A percentile compares a stretch with the other conserved stretches of the same genome.
Evolutionary conservation across 2,888 invertebrate genomes (phyloP).

Genomic region (Emmelina monodactyla): DNA sequence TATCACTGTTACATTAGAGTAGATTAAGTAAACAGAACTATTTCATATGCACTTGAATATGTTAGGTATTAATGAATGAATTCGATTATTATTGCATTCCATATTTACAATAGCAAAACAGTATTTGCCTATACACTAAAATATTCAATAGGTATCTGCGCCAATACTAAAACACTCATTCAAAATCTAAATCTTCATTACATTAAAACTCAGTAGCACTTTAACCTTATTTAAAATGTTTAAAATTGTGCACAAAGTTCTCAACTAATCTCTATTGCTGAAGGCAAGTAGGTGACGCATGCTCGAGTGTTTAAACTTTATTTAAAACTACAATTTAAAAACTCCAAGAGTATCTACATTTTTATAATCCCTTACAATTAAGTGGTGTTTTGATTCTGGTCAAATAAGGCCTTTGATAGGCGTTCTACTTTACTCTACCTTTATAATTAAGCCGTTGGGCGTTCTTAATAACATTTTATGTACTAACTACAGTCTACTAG

Average conservation of each 20-base stretch:
- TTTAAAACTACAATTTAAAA: slow-evolving; percentile 31
- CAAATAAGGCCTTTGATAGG: slow-evolving; percentile 27
- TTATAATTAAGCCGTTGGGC: slow-evolving; percentile 29
- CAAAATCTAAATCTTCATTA: slow-evolving; percentile 18
- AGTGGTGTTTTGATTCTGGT: slow-evolving; percentile 51
- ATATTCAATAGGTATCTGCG: too few species aligned
- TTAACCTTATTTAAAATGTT: slow-evolving; percentile 3
- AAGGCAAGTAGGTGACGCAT: slow-evolving; percentile 61
- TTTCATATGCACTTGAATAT: too few species aligned
- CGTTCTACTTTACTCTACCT: slow-evolving; percentile 20
- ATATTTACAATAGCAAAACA: too few species aligned
- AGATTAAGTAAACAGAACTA: slow-evolving; percentile 1
- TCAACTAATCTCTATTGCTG: slow-evolving; percentile 43
- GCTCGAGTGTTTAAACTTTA: slow-evolving; percentile 27
- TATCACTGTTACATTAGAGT: slow-evolving; percentile 41
- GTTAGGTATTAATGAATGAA: too few species aligned
- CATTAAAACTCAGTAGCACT: too few species aligned
- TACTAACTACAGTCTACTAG: slow-evolving; percentile 43
- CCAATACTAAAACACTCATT: too few species aligned
- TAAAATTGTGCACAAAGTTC: slow-evolving; percentile 44
- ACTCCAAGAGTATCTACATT: slow-evolving; percentile 28
- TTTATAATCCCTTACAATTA: slow-evolving; percentile 34
- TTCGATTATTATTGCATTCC: too few species aligned
- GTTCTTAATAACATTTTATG: slow-evolving; percentile 29
- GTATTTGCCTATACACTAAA: too few species aligned